These are phyloP conservation scores for Nephrocerus scutellatus DNA, from an alignment of 2,888 invertebrate genomes.

Conservation along the genomic window DNA sequence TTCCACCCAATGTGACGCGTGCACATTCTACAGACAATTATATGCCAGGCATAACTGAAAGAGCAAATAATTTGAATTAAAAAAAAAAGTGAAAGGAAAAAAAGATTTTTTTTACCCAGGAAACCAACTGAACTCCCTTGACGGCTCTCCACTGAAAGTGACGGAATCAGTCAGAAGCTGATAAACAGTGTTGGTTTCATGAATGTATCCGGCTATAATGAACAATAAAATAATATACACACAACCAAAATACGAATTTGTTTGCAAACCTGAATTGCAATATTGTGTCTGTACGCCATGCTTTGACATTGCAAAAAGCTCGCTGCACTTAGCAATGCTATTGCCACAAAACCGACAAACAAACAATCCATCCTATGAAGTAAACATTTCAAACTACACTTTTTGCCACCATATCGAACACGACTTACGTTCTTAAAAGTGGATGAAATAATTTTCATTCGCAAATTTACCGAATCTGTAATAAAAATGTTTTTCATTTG, in stretches of 20 bases:
- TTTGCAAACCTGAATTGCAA: slow-evolving; percentile 59
- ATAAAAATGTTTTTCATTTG: slow-evolving; percentile 58
- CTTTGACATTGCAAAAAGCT: slow-evolving; percentile 73
- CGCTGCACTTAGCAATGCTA: slow-evolving; percentile 57
- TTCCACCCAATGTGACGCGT: slow-evolving; percentile 71
- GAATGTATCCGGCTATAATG: slow-evolving; percentile 59
- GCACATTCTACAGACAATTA: slow-evolving; percentile 63
- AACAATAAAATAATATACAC: neutral
- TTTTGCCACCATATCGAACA: neutral
- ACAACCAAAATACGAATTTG: neutral
- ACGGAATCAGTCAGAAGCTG: slow-evolving; percentile 49
- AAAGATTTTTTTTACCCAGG: slow-evolving; percentile 52
- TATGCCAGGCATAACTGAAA: slow-evolving; percentile 72
- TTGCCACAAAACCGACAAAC: slow-evolving; percentile 56
- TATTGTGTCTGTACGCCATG: slow-evolving; percentile 75
- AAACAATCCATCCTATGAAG: slow-evolving; percentile 48
- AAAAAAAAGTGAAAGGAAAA: neutral
- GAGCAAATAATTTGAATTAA: neutral
- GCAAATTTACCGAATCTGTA: slow-evolving; percentile 61
- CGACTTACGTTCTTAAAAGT: slow-evolving; percentile 36
- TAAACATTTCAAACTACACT: neutral
- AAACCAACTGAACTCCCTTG: slow-evolving; percentile 76
- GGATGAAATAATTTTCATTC: slow-evolving; percentile 50
- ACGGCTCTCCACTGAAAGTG: slow-evolving; percentile 52
- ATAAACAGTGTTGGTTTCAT: slow-evolving; percentile 69